Percentiles rank a stretch among this genome's conserved stretches.
These are phyloP conservation scores for Psilopsiagon aymara DNA, from an alignment of 2,113 vertebrate genomes.

Conservation along the genomic window DNA sequence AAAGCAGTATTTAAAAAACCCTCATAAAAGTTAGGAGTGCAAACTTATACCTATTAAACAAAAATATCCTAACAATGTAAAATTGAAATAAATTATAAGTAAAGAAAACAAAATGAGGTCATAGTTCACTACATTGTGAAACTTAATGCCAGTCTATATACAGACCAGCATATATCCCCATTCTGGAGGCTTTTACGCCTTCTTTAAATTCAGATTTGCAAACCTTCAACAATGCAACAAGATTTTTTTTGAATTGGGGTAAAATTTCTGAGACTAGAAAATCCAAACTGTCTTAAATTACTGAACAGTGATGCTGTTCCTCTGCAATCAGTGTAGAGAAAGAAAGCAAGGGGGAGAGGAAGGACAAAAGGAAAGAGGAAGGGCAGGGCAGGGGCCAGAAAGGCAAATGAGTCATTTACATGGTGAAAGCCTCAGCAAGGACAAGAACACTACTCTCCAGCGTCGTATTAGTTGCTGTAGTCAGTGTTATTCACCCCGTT, in stretches of 20 bases:
- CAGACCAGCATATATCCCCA: conserved; percentile 33
- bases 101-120: conserved; percentile 76
- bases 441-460: too few species aligned
- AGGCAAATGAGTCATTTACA: too few species aligned
- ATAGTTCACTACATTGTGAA: conserved; percentile 66
- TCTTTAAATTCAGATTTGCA: conserved; percentile 39
- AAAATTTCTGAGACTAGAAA: conserved; percentile 32
- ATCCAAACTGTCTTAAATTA: conserved; percentile 16
- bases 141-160: conserved; percentile 46
- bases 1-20: conserved; percentile 66
- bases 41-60: conserved; percentile 73
- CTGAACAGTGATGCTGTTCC: conserved; percentile 19
- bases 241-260: not conserved
- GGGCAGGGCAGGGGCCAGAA: not conserved
- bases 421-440: too few species aligned
- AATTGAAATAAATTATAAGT: conserved; percentile 79
- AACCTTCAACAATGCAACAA: not conserved
- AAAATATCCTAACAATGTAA: conserved; percentile 74
- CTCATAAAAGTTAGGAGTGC: conserved; percentile 77
- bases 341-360: not conserved
- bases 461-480: too few species aligned
- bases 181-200: conserved; percentile 1
- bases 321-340: conserved; percentile 4
- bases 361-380: too few species aligned
- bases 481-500: too few species aligned